Evolutionary conservation across 2,888 invertebrate species (phyloP).

Genomic region (Lacanobia oleracea): DNA sequence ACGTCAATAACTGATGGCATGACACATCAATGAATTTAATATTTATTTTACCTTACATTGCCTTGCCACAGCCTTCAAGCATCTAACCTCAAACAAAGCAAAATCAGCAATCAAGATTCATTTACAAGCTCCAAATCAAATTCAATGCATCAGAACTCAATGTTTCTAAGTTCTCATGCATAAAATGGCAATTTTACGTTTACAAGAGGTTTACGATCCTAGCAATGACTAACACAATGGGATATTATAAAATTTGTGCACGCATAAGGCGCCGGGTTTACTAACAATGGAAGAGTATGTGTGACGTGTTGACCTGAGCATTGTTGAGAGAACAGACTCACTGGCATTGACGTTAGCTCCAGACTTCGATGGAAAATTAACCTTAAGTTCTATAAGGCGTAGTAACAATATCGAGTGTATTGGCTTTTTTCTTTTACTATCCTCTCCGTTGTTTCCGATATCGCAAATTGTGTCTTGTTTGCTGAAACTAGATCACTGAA

Average conservation of each 20-base stretch:
- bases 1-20: constrained; percentile 1
- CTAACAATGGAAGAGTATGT: constrained; percentile 60
- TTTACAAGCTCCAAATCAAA: constrained; percentile 35
- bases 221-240: constrained; percentile 58
- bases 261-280: constrained; percentile 44
- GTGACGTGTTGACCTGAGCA: constrained; percentile 55
- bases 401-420: neutral
- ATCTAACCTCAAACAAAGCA: constrained; percentile 11
- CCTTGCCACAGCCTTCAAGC: constrained; percentile 7
- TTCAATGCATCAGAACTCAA: constrained; percentile 38
- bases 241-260: constrained; percentile 63
- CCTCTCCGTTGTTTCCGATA: constrained; percentile 19
- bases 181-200: constrained; percentile 50
- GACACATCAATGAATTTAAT: constrained; percentile 8
- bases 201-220: constrained; percentile 47
- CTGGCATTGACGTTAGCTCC: constrained; percentile 47
- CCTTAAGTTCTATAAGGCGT: constrained; percentile 21
- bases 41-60: neutral
- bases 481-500: neutral
- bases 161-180: constrained; percentile 45
- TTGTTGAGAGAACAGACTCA: constrained; percentile 59
- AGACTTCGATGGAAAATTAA: constrained; percentile 12
- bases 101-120: constrained; percentile 22
- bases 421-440: neutral
- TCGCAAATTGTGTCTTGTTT: neutral